Conservation (phyloP, 2,797 vertebrate species). For the Enteromius viviparus region DNA sequence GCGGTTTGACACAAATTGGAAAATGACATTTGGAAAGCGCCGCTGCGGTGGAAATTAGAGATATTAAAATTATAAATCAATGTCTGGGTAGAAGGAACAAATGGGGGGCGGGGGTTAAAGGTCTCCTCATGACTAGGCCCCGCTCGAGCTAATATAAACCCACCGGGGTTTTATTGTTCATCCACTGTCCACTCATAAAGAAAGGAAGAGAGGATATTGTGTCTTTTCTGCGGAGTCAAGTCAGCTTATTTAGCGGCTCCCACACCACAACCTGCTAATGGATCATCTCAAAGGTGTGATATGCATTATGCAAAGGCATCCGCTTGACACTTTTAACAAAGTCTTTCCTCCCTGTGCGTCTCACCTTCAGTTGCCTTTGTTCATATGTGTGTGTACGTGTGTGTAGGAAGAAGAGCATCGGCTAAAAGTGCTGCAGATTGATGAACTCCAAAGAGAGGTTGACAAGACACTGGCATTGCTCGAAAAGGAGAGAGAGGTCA, state of each 20-base stretch:
- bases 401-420: constrained; percentile 65
- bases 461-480: constrained; percentile 61
- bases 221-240: constrained; percentile 54
- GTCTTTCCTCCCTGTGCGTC: constrained; percentile 67
- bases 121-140: constrained; percentile 57
- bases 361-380: constrained; percentile 61
- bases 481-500: constrained; percentile 69
- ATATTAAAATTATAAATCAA: constrained; percentile 97
- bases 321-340: constrained; percentile 77
- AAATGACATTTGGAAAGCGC: constrained; percentile 90
- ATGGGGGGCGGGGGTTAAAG: constrained; percentile 52
- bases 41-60: constrained; percentile 87
- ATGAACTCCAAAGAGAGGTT: constrained; percentile 72
- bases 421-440: constrained; percentile 67
- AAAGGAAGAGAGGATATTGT: constrained; percentile 47
- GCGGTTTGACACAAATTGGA: constrained; percentile 91
- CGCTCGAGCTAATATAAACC: constrained; percentile 21
- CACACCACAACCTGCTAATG: constrained; percentile 77
- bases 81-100: constrained; percentile 73
- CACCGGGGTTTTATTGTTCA: constrained; percentile 32
- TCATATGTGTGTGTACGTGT: constrained; percentile 50
- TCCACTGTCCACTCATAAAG: constrained; percentile 27
- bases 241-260: constrained; percentile 70
- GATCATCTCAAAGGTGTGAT: constrained; percentile 80
- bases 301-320: constrained; percentile 80